Percentiles rank a stretch among this genome's conserved stretches.
These are phyloP conservation scores for Larimichthys crocea DNA, from an alignment of 2,113 vertebrate genomes.

Conservation along the genomic window DNA sequence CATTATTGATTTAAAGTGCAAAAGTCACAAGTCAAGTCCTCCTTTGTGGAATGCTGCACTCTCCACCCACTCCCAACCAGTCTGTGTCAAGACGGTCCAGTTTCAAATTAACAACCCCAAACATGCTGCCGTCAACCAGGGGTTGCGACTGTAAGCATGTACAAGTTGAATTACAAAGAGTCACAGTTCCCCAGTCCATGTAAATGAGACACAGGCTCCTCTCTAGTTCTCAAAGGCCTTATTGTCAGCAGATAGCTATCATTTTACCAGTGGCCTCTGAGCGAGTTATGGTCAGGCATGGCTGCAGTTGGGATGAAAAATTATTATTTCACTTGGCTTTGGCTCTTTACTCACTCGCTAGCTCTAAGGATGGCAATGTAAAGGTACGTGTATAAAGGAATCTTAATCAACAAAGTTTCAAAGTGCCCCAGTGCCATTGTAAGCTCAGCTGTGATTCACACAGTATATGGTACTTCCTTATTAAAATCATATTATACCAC, in stretches of 20 bases:
- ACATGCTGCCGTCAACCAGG: conserved; percentile 38
- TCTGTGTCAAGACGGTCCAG: conserved; percentile 39
- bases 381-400: neutral
- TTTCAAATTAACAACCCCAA: conserved; percentile 52
- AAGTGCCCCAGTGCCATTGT: neutral
- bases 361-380: neutral
- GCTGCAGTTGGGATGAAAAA: conserved; percentile 8
- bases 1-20: conserved; percentile 51
- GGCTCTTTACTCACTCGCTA: neutral
- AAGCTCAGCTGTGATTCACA: neutral
- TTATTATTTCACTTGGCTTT: conserved; percentile 9
- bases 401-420: neutral
- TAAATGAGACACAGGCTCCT: conserved; percentile 76
- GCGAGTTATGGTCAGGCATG: conserved; percentile 15
- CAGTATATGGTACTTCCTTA: neutral
- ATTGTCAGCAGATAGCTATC: conserved; percentile 72
- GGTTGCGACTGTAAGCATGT: conserved; percentile 44
- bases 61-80: conserved; percentile 57
- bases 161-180: conserved; percentile 71
- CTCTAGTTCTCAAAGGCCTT: conserved; percentile 71
- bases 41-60: conserved; percentile 58
- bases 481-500: neutral
- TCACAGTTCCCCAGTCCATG: conserved; percentile 76
- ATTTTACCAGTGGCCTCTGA: conserved; percentile 60
- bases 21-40: conserved; percentile 63